A percentile compares a stretch with the other conserved stretches of the same genome.
Evolutionary conservation across 2,888 invertebrate genomes (phyloP).

Genomic region (Vannuccia rotundouncinata): DNA sequence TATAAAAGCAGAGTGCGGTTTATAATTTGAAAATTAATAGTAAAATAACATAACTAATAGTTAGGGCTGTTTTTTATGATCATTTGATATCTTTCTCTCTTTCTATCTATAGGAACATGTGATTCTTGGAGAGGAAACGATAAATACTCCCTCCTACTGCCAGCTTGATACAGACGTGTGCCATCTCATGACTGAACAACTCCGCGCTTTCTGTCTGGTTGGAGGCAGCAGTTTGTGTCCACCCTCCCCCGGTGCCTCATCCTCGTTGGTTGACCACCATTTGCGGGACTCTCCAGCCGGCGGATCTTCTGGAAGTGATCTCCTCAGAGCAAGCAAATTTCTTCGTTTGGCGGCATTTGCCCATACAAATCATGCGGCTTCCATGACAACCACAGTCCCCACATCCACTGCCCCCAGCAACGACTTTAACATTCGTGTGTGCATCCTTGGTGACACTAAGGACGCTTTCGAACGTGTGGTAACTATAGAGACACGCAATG

Average conservation of each 20-base stretch:
- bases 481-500: constrained; percentile 62
- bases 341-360: not conserved
- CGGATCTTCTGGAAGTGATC: not conserved
- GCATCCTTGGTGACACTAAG: constrained; percentile 84
- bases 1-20: too few relatives aligned
- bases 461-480: constrained; percentile 65
- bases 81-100: too few relatives aligned
- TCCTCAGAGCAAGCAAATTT: not conserved
- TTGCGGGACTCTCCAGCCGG: not conserved
- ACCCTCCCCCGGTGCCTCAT: constrained; percentile 42
- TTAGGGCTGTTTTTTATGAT: too few relatives aligned
- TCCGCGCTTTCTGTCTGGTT: constrained; percentile 80
- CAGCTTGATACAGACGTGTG: constrained; percentile 77
- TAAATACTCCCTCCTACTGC: constrained; percentile 81
- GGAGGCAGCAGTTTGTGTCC: constrained; percentile 69
- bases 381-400: not conserved
- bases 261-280: constrained; percentile 44
- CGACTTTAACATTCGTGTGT: constrained; percentile 76
- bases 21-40: too few relatives aligned
- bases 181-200: constrained; percentile 80
- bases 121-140: constrained; percentile 74
- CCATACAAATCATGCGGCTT: not conserved
- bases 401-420: constrained; percentile 60
- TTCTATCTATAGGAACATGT: constrained; percentile 61
- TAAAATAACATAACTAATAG: too few relatives aligned